These are phyloP conservation scores for Gymnogyps californianus DNA, from an alignment of 2,113 vertebrate genomes.

Conservation along the genomic window DNA sequence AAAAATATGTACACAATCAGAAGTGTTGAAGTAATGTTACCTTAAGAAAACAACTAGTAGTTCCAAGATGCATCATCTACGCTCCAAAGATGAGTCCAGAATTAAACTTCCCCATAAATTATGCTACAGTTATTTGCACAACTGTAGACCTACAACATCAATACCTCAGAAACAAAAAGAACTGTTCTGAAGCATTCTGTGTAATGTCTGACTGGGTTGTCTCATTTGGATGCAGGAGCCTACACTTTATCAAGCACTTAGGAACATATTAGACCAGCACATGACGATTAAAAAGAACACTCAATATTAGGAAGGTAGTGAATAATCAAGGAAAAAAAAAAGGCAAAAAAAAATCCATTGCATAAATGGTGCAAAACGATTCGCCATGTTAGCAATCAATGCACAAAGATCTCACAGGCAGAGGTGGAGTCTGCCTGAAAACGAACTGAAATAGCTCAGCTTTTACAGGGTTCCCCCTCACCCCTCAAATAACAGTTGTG, in stretches of 20 bases:
- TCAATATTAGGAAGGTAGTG: accelerated
- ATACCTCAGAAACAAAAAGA: background rate
- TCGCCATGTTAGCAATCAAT: accelerated
- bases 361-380: background rate
- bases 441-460: background rate
- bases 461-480: background rate
- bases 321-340: background rate
- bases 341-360: background rate
- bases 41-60: background rate
- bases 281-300: accelerated
- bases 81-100: background rate
- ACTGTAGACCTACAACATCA: background rate
- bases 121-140: background rate
- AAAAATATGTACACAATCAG: accelerated
- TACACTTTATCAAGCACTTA: background rate
- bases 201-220: no score
- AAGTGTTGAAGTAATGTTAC: background rate
- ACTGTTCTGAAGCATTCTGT: background rate
- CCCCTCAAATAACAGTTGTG: background rate
- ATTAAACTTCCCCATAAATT: background rate
- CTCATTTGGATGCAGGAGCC: background rate
- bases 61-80: background rate
- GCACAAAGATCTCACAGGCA: background rate
- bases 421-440: background rate
- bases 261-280: accelerated